A percentile compares a stretch with the other conserved stretches of the same genome.
Evolutionary conservation across 2,797 vertebrate species (phyloP).

Genomic region (Fundulus diaphanus): DNA sequence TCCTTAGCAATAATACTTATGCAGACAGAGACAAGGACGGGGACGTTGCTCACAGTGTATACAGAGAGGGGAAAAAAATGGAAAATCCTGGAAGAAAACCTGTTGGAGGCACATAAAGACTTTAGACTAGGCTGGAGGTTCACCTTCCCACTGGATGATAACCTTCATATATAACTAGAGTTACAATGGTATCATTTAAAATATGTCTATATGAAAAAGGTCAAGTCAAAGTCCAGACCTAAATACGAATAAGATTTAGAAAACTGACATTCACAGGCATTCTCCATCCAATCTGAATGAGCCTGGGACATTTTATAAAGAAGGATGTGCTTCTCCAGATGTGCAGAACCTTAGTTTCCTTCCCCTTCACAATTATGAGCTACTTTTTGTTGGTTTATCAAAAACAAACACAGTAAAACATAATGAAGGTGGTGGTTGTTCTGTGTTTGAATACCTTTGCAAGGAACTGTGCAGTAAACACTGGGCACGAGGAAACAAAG

Average conservation of each 20-base stretch:
- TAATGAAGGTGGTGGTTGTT: no score
- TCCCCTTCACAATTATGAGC: not conserved
- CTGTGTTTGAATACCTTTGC: no score
- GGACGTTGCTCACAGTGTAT: no score
- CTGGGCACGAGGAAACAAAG: not conserved
- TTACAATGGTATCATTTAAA: not conserved
- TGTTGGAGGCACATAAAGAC: not conserved
- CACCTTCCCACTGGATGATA: not conserved
- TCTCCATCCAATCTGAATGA: not conserved
- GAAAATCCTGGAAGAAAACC: no score
- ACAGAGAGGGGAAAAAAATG: no score
- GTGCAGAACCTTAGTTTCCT: not conserved
- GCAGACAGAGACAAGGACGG: not conserved
- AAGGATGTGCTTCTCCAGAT: not conserved
- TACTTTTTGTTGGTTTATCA: not conserved
- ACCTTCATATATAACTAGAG: not conserved
- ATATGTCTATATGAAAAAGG: not conserved
- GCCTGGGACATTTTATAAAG: not conserved
- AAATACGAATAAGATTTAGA: not conserved
- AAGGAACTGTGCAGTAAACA: not conserved
- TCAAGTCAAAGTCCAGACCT: not conserved
- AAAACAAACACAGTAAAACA: no score
- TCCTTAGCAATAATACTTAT: not conserved
- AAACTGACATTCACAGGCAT: not conserved
- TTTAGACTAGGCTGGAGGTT: not conserved